These are phyloP conservation scores for Protonibea diacanthus DNA, from an alignment of 2,797 vertebrate genomes.

Conservation along the genomic window DNA sequence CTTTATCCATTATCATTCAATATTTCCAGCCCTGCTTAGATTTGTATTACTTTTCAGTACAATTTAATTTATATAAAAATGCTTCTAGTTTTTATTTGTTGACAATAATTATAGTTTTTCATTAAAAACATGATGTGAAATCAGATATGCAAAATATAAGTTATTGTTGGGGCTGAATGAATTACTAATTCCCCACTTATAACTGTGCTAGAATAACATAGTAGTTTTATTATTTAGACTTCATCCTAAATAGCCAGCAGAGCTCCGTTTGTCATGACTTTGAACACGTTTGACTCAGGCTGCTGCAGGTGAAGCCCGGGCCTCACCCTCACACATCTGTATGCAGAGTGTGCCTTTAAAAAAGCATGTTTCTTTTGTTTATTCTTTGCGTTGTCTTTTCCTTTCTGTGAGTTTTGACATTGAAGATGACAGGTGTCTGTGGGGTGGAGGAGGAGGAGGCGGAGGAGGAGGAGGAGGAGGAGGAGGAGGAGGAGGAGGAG, in stretches of 20 bases:
- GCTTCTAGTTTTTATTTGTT: not conserved
- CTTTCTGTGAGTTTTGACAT: constrained; percentile 83
- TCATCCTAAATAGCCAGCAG: constrained; percentile 9
- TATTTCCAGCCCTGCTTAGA: not conserved
- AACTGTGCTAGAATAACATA: not conserved
- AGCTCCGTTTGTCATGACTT: constrained; percentile 37
- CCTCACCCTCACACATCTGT: constrained; percentile 73
- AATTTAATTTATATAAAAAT: not conserved
- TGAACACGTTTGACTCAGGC: constrained; percentile 48
- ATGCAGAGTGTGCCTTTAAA: constrained; percentile 80
- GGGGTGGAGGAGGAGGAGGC: constrained; percentile 69
- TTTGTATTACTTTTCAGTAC: not conserved
- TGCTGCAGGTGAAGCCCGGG: constrained; percentile 68
- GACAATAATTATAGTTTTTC: not conserved
- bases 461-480: constrained; percentile 43
- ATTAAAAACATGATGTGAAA: not conserved
- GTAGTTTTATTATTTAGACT: constrained; percentile 3
- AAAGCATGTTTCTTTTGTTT: constrained; percentile 84
- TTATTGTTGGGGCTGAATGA: not conserved
- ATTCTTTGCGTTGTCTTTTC: constrained; percentile 83
- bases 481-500: constrained; percentile 53
- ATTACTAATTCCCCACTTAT: not conserved
- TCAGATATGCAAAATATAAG: not conserved
- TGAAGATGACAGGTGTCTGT: constrained; percentile 86
- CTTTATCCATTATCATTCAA: not conserved